phyloP scores from a whole-genome alignment of 2,797 vertebrate species.

The Acanthopagrus latus region DNA sequence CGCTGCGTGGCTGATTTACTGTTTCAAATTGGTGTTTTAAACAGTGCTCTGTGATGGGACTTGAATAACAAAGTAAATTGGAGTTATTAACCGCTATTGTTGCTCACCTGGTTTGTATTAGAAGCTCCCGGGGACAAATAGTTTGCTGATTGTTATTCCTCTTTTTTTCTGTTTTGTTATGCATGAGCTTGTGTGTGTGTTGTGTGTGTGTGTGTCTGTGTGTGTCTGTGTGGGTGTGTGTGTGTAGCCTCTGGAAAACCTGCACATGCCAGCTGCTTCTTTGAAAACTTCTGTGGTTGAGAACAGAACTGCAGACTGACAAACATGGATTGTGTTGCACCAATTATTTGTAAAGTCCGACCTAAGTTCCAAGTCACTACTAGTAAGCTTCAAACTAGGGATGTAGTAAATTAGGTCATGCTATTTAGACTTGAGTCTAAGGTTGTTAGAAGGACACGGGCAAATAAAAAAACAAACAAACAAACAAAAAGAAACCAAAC shows the following conservation, averaged over 20 bases:
- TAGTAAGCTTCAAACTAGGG: conserved; percentile 3
- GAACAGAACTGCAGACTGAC: conserved; percentile 26
- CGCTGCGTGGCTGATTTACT: conserved; percentile 77
- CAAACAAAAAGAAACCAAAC: no score
- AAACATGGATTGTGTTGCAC: not conserved
- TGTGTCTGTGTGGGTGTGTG: not conserved
- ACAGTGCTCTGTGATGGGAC: conserved; percentile 67
- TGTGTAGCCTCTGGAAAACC: conserved; percentile 37
- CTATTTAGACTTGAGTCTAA: not conserved
- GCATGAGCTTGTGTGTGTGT: conserved; percentile 3
- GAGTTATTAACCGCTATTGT: conserved; percentile 80
- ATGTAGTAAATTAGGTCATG: not conserved
- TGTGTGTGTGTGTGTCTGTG: no score
- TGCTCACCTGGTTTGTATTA: conserved; percentile 79
- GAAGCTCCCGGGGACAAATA: conserved; percentile 75
- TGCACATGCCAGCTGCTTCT: conserved; percentile 39
- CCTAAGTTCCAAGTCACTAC: not conserved
- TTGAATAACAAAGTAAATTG: conserved; percentile 79
- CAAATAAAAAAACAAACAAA: no score
- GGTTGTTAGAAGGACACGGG: no score
- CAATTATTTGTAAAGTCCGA: conserved; percentile 11
- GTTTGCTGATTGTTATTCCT: conserved; percentile 72
- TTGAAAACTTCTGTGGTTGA: conserved; percentile 26
- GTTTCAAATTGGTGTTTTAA: conserved; percentile 81
- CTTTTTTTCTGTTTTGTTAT: conserved; percentile 54